Conservation (phyloP, 2,888 invertebrate species). For the Temnothorax rugatulus region DNA sequence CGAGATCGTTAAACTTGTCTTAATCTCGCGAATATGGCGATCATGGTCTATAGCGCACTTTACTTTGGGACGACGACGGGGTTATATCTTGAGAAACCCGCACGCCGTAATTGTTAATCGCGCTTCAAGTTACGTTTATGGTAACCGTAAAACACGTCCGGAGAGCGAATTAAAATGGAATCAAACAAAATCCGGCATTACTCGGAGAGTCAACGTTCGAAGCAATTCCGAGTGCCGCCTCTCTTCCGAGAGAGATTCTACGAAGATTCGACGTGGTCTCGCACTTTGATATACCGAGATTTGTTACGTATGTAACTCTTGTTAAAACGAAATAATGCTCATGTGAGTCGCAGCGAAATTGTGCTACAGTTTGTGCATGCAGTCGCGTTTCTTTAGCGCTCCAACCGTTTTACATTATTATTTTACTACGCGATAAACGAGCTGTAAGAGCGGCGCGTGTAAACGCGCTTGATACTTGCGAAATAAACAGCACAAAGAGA, state of each 20-base stretch:
- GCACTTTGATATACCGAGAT: not conserved
- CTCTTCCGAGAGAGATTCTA: not conserved
- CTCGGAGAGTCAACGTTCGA: not conserved
- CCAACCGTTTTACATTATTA: conserved; percentile 13
- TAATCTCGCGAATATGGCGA: conserved; percentile 69
- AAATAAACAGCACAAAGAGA: conserved; percentile 18
- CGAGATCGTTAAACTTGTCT: conserved; percentile 69
- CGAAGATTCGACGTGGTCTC: not conserved
- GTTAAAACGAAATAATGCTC: conserved; percentile 29
- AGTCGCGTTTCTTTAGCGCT: conserved; percentile 11
- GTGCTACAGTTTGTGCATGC: not conserved
- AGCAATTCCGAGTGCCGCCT: not conserved
- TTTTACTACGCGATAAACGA: conserved; percentile 18
- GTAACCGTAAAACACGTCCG: conserved; percentile 60
- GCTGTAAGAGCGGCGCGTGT: not conserved
- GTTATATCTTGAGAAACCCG: conserved; percentile 55
- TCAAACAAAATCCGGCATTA: conserved; percentile 40
- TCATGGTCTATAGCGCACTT: conserved; percentile 38
- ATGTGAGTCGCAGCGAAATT: conserved; percentile 2
- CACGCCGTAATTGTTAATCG: conserved; percentile 69
- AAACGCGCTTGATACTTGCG: conserved; percentile 18
- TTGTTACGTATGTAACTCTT: not conserved
- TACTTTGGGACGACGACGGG: conserved; percentile 18
- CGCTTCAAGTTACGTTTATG: conserved; percentile 68
- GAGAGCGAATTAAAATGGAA: conserved; percentile 68